phyloP scores from a whole-genome alignment of 37 sponge, comb jelly and placozoan species.

The Cladorhizidae sp. region DNA sequence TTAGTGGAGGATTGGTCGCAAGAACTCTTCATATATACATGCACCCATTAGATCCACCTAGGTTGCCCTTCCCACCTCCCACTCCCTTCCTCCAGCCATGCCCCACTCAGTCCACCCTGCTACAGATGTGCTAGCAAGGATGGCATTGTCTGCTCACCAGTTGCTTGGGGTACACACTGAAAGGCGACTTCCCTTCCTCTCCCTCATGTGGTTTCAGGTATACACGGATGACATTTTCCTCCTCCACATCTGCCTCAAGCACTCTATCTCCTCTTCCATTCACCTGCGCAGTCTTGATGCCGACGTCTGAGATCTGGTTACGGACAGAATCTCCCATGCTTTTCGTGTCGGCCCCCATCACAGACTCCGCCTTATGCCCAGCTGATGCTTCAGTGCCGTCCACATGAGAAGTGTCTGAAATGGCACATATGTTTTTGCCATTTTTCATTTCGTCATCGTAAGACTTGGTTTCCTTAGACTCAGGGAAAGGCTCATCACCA shows the following conservation, averaged over 20 bases:
- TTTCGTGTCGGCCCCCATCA: background rate
- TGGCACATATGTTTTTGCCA: background rate
- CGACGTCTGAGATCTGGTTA: background rate
- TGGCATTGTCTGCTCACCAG: slow-evolving; percentile 40
- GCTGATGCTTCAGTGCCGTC: background rate
- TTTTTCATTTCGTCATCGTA: too few species aligned
- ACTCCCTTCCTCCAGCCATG: too few species aligned
- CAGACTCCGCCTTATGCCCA: too few species aligned
- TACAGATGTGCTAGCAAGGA: too few species aligned
- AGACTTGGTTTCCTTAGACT: background rate
- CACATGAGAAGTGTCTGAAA: background rate
- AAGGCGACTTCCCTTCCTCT: slow-evolving; percentile 23
- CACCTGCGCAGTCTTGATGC: background rate
- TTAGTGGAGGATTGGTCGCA: too few species aligned
- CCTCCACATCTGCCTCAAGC: too few species aligned
- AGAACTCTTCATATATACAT: too few species aligned
- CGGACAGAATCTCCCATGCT: background rate
- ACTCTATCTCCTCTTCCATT: too few species aligned
- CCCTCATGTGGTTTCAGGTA: slow-evolving; percentile 63
- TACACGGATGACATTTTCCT: slow-evolving; percentile 9
- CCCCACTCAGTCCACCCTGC: too few species aligned
- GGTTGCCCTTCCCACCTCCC: too few species aligned
- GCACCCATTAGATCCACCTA: too few species aligned
- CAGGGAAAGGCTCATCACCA: slow-evolving; percentile 69
- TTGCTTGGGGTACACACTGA: slow-evolving; percentile 48